phyloP scores from a whole-genome alignment of 1,140 invertebrate genomes.

The Papilio glaucus region DNA sequence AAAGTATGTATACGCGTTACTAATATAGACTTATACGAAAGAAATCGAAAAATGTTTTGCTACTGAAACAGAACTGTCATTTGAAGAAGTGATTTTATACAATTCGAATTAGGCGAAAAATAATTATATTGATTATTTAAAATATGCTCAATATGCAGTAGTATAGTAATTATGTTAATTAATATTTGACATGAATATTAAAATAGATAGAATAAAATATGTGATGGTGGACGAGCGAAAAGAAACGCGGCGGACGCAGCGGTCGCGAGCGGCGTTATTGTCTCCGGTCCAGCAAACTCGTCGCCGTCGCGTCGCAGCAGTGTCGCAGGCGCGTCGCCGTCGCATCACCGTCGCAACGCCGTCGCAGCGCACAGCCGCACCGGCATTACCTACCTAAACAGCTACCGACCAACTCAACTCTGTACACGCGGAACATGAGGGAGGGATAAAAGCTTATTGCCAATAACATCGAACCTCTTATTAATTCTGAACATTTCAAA shows the following conservation, averaged over 20 bases:
- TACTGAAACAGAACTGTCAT: conserved; percentile 77
- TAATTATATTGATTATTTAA: conserved; percentile 82
- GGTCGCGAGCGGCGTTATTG: conserved; percentile 70
- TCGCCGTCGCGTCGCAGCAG: conserved; percentile 42
- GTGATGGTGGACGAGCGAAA: conserved; percentile 80
- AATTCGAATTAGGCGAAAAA: conserved; percentile 82
- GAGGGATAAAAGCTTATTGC: conserved; percentile 57
- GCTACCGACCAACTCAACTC: conserved; percentile 57
- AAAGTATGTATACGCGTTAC: conserved; percentile 81
- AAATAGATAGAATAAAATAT: conserved; percentile 83
- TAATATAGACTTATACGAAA: conserved; percentile 82
- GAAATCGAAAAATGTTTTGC: conserved; percentile 76
- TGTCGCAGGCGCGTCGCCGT: conserved; percentile 31
- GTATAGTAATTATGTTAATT: conserved; percentile 82
- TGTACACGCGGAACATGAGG: conserved; percentile 55
- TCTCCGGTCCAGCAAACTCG: conserved; percentile 56
- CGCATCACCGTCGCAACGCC: conserved; percentile 37
- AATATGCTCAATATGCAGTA: conserved; percentile 82
- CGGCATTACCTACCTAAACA: conserved; percentile 50
- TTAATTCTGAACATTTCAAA: conserved; percentile 51
- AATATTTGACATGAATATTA: conserved; percentile 83
- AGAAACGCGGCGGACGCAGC: conserved; percentile 67
- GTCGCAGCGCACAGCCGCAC: conserved; percentile 42
- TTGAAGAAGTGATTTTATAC: conserved; percentile 82
- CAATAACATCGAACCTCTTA: conserved; percentile 48